phyloP scores from a whole-genome alignment of 2,888 invertebrate species.

The Sphaerophoria rueppellii region DNA sequence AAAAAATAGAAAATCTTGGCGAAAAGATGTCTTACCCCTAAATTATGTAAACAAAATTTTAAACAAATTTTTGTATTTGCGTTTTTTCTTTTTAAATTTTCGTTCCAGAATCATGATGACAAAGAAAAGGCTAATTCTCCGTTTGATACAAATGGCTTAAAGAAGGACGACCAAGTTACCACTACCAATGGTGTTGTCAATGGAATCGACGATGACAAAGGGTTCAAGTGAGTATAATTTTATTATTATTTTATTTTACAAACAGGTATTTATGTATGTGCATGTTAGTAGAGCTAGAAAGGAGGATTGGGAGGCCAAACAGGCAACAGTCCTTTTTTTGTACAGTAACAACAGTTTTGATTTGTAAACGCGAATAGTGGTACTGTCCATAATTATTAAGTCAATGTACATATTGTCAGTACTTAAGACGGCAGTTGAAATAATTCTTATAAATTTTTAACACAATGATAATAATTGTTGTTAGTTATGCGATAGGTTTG shows the following conservation, averaged over 20 bases:
- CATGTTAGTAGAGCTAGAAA: constrained; percentile 13
- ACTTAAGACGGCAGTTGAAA: too few relatives aligned
- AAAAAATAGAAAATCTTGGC: constrained; percentile 21
- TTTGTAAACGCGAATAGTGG: too few relatives aligned
- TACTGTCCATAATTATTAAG: too few relatives aligned
- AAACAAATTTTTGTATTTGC: background rate
- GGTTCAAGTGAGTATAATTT: constrained; percentile 90
- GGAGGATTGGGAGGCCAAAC: too few relatives aligned
- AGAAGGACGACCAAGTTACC: constrained; percentile 83
- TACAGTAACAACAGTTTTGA: too few relatives aligned
- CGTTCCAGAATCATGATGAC: constrained; percentile 82
- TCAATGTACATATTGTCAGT: too few relatives aligned
- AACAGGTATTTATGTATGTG: constrained; percentile 13
- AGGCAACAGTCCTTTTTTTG: too few relatives aligned
- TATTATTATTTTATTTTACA: background rate
- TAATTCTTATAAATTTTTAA: too few relatives aligned
- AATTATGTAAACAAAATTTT: background rate
- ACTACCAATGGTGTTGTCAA: constrained; percentile 86
- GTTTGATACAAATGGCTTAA: constrained; percentile 82
- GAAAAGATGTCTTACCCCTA: background rate
- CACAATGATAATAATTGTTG: too few relatives aligned
- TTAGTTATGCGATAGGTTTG: too few relatives aligned
- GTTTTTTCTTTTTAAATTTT: constrained; percentile 27
- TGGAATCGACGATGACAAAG: constrained; percentile 93
- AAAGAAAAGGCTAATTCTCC: constrained; percentile 84